Percentiles rank a stretch among this genome's conserved stretches.
phyloP scores from a whole-genome alignment of 2,113 vertebrate genomes.

The Mungos mungo region DNA sequence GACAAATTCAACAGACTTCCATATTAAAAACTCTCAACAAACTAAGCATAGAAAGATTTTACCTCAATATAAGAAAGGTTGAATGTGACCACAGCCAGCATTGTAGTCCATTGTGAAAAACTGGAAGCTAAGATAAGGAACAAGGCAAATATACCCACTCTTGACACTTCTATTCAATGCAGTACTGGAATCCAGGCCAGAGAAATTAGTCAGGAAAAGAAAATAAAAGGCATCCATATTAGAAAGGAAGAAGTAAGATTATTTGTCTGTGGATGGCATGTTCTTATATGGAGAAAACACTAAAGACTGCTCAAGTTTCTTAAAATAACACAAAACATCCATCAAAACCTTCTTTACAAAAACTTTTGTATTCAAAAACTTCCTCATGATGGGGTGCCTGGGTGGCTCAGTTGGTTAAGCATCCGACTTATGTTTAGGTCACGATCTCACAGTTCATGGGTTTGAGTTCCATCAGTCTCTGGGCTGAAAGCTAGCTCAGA shows the following conservation, averaged over 20 bases:
- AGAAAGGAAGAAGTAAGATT: background rate
- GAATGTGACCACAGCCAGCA: background rate
- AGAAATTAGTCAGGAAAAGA: background rate
- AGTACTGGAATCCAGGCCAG: background rate
- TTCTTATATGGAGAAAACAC: background rate
- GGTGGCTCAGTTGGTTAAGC: too few species aligned
- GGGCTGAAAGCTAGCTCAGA: too few species aligned
- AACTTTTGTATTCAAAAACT: background rate
- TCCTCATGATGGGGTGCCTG: too few species aligned
- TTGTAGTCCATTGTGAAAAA: background rate
- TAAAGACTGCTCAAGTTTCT: background rate
- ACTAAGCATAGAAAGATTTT: background rate
- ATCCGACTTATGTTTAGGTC: too few species aligned
- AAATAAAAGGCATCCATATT: background rate
- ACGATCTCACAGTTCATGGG: too few species aligned
- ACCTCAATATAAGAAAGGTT: background rate
- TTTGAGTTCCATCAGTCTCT: too few species aligned
- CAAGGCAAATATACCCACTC: background rate
- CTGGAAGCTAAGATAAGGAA: background rate
- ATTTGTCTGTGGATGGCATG: background rate
- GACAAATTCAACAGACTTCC: background rate
- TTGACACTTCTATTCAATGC: background rate
- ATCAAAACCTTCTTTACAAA: background rate
- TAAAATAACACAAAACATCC: background rate
- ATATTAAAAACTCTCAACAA: background rate